Conservation (phyloP, 2,797 vertebrate genomes). For the Taenioides sp. region DNA sequence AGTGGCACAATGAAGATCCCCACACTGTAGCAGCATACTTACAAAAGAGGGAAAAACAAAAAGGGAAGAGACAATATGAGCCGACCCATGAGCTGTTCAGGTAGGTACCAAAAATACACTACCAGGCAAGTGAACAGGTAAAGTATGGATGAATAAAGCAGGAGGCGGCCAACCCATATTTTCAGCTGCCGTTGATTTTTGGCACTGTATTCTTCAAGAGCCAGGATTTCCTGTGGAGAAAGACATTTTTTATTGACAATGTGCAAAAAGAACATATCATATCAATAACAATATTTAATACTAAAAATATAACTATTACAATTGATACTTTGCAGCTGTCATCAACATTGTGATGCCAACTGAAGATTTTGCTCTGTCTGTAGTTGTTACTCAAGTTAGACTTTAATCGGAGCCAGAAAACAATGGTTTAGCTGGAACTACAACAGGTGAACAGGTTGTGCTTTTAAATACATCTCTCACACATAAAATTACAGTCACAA, state of each 20-base stretch:
- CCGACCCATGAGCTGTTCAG: slow-evolving; percentile 86
- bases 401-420: too few relatives aligned
- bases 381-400: too few relatives aligned
- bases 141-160: slow-evolving; percentile 88
- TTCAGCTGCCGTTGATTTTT: slow-evolving; percentile 93
- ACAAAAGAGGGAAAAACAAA: slow-evolving; percentile 92
- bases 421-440: too few relatives aligned
- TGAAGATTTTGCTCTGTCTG: too few relatives aligned
- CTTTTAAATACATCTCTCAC: too few relatives aligned
- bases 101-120: slow-evolving; percentile 94
- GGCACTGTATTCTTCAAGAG: slow-evolving; percentile 90
- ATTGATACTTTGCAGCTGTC: too few relatives aligned
- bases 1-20: neutral
- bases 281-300: too few relatives aligned
- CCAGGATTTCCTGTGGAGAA: slow-evolving; percentile 84
- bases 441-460: too few relatives aligned
- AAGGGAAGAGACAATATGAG: slow-evolving; percentile 87
- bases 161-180: slow-evolving; percentile 89
- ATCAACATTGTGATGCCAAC: too few relatives aligned
- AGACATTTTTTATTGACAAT: neutral
- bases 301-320: too few relatives aligned
- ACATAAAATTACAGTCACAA: too few relatives aligned
- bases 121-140: slow-evolving; percentile 85
- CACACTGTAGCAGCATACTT: slow-evolving; percentile 74
- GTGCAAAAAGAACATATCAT: neutral